Evolutionary conservation across 2,113 vertebrate species (phyloP).

Genomic region (Pseudopipra pipra): DNA sequence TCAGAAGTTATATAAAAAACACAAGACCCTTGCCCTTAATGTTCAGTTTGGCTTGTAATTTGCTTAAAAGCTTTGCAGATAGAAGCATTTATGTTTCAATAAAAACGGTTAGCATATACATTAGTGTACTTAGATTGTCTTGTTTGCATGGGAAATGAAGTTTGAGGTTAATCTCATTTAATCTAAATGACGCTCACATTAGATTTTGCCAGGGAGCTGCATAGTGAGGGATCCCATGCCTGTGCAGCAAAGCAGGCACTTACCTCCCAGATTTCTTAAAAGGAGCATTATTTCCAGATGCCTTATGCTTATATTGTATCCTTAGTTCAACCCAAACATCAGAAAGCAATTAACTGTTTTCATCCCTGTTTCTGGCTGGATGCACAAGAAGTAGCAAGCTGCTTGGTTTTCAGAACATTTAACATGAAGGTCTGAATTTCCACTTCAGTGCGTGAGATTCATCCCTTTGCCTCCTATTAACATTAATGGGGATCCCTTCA

Average conservation of each 20-base stretch:
- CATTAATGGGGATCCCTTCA: slow-evolving; percentile 9
- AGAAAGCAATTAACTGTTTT: slow-evolving; percentile 29
- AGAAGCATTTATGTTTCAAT: not conserved
- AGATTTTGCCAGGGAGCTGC: not conserved
- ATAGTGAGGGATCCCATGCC: not conserved
- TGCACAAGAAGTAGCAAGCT: not conserved
- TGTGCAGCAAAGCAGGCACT: not conserved
- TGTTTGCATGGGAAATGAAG: slow-evolving; percentile 1
- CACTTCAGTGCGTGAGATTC: not conserved
- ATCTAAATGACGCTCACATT: not conserved
- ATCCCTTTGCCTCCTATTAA: not conserved
- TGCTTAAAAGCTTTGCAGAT: slow-evolving; percentile 5
- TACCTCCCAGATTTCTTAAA: slow-evolving; percentile 1
- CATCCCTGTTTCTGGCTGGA: not conserved
- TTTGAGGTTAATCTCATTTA: slow-evolving; percentile 18
- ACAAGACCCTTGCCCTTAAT: not conserved
- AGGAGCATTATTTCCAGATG: not conserved
- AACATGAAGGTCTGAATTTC: not conserved
- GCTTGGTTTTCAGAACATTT: not conserved
- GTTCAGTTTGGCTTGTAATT: not conserved
- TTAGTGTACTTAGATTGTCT: not conserved
- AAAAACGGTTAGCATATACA: not conserved
- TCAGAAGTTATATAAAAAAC: not conserved
- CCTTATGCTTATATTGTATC: not conserved
- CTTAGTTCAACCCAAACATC: slow-evolving; percentile 6